A percentile compares a stretch with the other conserved stretches of the same genome.
phyloP scores from a whole-genome alignment of 2,888 invertebrate species.

The Synergus gifuensis region DNA sequence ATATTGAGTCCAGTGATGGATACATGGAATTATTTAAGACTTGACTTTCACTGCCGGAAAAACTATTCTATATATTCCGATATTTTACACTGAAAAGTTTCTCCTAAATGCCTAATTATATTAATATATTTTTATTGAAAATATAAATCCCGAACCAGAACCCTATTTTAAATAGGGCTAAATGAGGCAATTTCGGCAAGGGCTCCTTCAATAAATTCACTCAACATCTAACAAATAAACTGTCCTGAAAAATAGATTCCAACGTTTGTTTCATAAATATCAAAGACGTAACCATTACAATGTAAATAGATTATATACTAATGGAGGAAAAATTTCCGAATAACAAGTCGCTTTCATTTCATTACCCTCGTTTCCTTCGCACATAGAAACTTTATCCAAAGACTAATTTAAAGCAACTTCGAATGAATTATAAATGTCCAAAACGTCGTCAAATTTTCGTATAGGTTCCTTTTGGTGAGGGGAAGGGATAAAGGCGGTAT shows the following conservation, averaged over 20 bases:
- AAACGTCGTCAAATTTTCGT: slow-evolving; percentile 10
- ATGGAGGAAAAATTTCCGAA: neutral
- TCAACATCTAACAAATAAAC: neutral
- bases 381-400: neutral
- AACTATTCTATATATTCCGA: too few relatives aligned
- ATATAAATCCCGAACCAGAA: too few relatives aligned
- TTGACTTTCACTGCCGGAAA: too few relatives aligned
- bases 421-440: neutral
- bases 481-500: neutral
- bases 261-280: neutral
- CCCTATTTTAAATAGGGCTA: too few relatives aligned
- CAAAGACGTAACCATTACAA: neutral
- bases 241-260: neutral
- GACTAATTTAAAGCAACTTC: neutral
- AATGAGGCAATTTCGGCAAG: too few relatives aligned
- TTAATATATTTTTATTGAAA: too few relatives aligned
- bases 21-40: too few relatives aligned
- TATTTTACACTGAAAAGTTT: too few relatives aligned
- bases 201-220: neutral
- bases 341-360: neutral
- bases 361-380: neutral
- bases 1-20: too few relatives aligned
- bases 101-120: too few relatives aligned
- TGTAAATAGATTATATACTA: neutral
- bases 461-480: slow-evolving; percentile 15